These are phyloP conservation scores for Latrodectus elegans DNA, from an alignment of 2,888 invertebrate species.

Conservation along the genomic window DNA sequence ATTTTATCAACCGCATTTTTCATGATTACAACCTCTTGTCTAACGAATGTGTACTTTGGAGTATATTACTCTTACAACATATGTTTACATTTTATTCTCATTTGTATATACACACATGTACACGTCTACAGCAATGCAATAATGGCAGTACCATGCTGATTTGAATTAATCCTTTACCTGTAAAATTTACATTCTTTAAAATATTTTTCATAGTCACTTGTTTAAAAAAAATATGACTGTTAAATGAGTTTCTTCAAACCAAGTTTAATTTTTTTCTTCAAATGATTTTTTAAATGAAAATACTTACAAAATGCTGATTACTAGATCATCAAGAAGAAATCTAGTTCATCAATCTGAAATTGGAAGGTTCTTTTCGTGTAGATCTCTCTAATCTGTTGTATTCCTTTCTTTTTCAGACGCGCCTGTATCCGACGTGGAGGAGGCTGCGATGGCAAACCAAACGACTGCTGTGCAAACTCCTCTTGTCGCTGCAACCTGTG, in stretches of 20 bases:
- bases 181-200: too few relatives aligned
- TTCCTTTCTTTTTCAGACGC: slow-evolving; percentile 45
- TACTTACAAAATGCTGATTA: neutral
- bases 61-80: too few relatives aligned
- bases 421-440: slow-evolving; percentile 85
- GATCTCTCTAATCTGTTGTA: neutral
- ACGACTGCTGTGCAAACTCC: slow-evolving; percentile 89
- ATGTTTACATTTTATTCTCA: too few relatives aligned
- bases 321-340: neutral
- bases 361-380: neutral
- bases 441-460: slow-evolving; percentile 88
- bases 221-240: neutral
- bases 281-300: too few relatives aligned
- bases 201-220: too few relatives aligned
- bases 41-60: too few relatives aligned
- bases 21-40: too few relatives aligned
- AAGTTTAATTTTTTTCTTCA: neutral
- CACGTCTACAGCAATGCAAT: too few relatives aligned
- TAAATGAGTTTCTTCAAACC: neutral
- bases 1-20: too few relatives aligned
- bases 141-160: too few relatives aligned
- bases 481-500: slow-evolving; percentile 91
- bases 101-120: too few relatives aligned
- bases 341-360: neutral
- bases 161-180: too few relatives aligned